Percentiles rank a stretch among this genome's conserved stretches.
Conservation (phyloP, 2,797 vertebrate genomes). For the Limnodromus scolopaceus region DNA sequence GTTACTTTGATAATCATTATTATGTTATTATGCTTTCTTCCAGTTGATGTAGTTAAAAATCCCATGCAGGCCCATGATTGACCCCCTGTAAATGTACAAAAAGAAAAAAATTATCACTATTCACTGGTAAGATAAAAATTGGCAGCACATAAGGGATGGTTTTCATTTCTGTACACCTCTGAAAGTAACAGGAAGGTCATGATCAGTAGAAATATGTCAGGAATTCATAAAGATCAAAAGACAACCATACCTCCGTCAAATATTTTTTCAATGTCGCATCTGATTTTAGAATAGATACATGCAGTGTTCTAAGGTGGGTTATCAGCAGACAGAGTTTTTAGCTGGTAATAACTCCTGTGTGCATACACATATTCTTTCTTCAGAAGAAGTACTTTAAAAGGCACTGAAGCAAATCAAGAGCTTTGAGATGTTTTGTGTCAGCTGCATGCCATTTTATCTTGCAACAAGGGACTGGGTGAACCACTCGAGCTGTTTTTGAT, state of each 20-base stretch:
- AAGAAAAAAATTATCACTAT: neutral
- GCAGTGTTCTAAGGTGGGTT: neutral
- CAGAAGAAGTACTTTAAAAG: constrained; percentile 50
- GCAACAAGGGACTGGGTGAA: constrained; percentile 33
- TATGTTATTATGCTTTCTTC: neutral
- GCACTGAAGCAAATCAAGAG: constrained; percentile 52
- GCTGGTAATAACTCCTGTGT: constrained; percentile 36
- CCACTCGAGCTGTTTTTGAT: constrained; percentile 48
- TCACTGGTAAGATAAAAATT: constrained; percentile 56
- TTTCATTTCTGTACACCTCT: constrained; percentile 60
- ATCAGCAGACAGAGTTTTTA: constrained; percentile 32
- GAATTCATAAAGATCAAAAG: constrained; percentile 67
- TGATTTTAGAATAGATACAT: constrained; percentile 46
- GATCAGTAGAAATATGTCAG: constrained; percentile 49
- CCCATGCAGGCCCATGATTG: neutral
- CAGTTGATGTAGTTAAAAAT: neutral
- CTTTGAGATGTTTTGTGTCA: constrained; percentile 64
- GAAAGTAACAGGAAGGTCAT: constrained; percentile 54
- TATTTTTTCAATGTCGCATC: constrained; percentile 8
- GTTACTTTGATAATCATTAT: neutral
- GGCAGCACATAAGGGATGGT: constrained; percentile 45
- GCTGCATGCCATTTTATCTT: constrained; percentile 59
- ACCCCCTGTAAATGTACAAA: neutral
- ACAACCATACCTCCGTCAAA: constrained; percentile 41
- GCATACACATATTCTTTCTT: constrained; percentile 27